Evolutionary conservation across 2,797 vertebrate genomes (phyloP), one percentile per base, ranked within the genome.

Genomic region (Microctenopoma stevenorrisi): DNA sequence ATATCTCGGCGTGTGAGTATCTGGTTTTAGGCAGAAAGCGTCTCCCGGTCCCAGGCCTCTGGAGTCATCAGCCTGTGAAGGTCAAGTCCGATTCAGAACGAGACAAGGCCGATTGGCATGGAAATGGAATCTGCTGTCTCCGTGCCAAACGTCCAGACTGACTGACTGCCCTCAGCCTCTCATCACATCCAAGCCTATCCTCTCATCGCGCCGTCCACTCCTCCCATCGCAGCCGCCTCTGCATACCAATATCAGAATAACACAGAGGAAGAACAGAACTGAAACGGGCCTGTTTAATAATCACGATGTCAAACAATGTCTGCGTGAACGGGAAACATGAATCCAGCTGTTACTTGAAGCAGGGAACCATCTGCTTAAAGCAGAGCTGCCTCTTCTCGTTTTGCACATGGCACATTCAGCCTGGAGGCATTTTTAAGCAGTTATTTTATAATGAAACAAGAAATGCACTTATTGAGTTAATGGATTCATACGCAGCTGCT

Each of bases 91-190:
- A 92, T 93, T 90, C 86, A 81, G 76, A 87, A 58, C 84, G 89
- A 92, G 92, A 91, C 92, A 91, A 92, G 90, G 88, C 90, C 90
- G 92, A 93, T 92, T 93, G 92, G 91, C 92, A 93, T 90, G 88
- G 89, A 93, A 92, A 93, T 92, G 91, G 89, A 93, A 93, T 93
- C 91, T 67, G 84, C 89, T 91, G 91, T 92, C 88, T 90, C 78
- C 13, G 83, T 89, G 91, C 91, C 91, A 92, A 91, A 82, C 79
- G 79, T 88, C 88, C 88, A 91, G 88, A 89, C 88, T 84, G 91
- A 92, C 91, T 88, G 89, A 84, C 89, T 88, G 88, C 84, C 84
- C 85, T 88, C 87, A 87, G 86, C 86, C 89, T 91, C 91, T 92
- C 90, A 89, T 89, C 88, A 79, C 89, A 77, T 90, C 88, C 84